Evolutionary conservation across 2,797 vertebrate genomes (phyloP), one percentile per base, ranked within the genome.

Genomic region (Taeniopygia guttata): DNA sequence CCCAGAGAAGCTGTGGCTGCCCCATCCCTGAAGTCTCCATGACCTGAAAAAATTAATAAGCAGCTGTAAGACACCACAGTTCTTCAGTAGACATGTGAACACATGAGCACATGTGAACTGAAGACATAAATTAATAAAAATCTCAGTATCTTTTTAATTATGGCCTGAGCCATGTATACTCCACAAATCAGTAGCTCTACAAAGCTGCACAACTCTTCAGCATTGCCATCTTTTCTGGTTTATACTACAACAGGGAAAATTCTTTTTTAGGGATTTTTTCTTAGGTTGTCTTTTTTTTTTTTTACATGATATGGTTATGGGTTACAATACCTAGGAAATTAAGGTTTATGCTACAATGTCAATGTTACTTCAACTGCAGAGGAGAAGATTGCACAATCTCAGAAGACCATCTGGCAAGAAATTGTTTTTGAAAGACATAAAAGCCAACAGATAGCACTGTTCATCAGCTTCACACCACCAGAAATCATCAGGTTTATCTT

Each of bases 401-500:
- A 93, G 84, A 93, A 81, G 86, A 94, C 52, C 55, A 73, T 88
- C 66, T 86, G 67, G 70, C 43, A 91, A 94, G 51, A 94, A 76
- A 94, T 84, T 81, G 83, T 59, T 84, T 96, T 45, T 89, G 59
- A 87, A 91, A 88, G 60, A 56, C 45, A 59, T 80, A 93, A 97
- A 87, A 94, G 84, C 68, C 74, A 87, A 78, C 55, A 90, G 76
- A 89, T 40, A 66, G 5, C 55, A 46, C 87, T 73, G 73, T 69
- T 84, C 87, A 91, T 86, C 84, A 91, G 49, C 82, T 55, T 80
- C 94, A 87, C 48, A 63, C 45, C 89, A 72, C 23, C 67, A 83
- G 80, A 87, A 87, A 79, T 63, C 89, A 82, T 55, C 3, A 0
- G 56, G 67, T 94, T 96, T 82, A 49, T 81, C 84, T 80, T 60